Evolutionary conservation across 2,797 vertebrate species (phyloP).

Genomic region (Fistularia tabacaria): DNA sequence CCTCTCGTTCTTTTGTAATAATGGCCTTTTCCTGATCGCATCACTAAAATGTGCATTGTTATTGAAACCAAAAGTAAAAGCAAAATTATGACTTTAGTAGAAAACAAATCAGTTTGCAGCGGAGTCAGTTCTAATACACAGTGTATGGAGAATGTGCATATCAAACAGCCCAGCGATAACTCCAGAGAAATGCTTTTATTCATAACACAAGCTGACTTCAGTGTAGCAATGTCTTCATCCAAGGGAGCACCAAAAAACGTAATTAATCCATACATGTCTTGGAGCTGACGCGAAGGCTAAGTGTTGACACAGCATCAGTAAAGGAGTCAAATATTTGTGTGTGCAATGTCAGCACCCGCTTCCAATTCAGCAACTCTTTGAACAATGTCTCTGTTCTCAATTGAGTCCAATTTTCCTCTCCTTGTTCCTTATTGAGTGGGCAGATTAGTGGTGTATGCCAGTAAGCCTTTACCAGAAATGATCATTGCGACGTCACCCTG

Average conservation of each 20-base stretch:
- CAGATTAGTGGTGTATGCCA: slow-evolving; percentile 61
- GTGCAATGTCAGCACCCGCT: slow-evolving; percentile 55
- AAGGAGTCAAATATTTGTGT: slow-evolving; percentile 46
- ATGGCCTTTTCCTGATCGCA: slow-evolving; percentile 10
- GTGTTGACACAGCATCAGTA: slow-evolving; percentile 47
- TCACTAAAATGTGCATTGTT: neutral
- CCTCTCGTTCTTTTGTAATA: slow-evolving; percentile 25
- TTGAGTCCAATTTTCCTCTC: slow-evolving; percentile 62
- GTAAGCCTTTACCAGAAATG: slow-evolving; percentile 63
- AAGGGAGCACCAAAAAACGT: neutral
- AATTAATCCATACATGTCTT: neutral
- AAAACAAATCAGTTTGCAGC: too few species aligned
- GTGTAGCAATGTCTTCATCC: slow-evolving; percentile 23
- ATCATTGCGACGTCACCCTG: slow-evolving; percentile 45
- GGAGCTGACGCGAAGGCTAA: slow-evolving; percentile 15
- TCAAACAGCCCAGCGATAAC: slow-evolving; percentile 27
- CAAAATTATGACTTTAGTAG: slow-evolving; percentile 28
- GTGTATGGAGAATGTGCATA: slow-evolving; percentile 35
- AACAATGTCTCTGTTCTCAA: slow-evolving; percentile 67
- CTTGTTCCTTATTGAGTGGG: slow-evolving; percentile 57
- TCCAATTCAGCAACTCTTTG: slow-evolving; percentile 67
- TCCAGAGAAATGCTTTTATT: neutral
- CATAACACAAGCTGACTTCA: slow-evolving; percentile 46
- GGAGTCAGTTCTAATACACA: neutral
- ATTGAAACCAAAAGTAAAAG: slow-evolving; percentile 6